Base-by-base conservation (phyloP, 64 coral and sea anemone genomes). In the Actinia tenebrosa region DNA sequence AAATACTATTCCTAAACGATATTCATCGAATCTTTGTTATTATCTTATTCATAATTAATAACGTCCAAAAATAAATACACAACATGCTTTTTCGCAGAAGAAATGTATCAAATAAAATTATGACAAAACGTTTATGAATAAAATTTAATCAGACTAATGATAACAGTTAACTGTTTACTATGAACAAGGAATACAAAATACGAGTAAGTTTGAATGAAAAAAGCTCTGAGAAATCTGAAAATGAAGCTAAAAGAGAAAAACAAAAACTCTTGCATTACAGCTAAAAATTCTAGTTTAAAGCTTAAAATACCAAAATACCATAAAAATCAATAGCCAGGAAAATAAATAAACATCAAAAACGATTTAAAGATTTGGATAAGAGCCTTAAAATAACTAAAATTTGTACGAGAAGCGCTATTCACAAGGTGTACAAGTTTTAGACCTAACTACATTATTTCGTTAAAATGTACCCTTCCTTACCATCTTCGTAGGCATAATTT, bases 401-500 rank as follows among this genome's bases (percentile, higher is more conserved):
- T 58, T 58, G 56, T 58, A 11, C 15, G 2, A 7, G 15, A 58
- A 58, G 10, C 56, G 2, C 13, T 58, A 16, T 11, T 3, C 56
- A 14, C 27, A 42, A 1, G 69, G 69, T 69, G n/a, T 4, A 42
- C 43, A 75, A 30, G 2, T 43, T 75, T 30, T 75, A 3, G 19
- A 75, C 1, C 2, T 43, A 43, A 0, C n/a, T 15, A 75, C 8
- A 30, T 13, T 75, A 30, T 37, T 42, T 30, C 3, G n/a, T 42
- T 75, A 37, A 75, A 75, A 75, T 42, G 23, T 8, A 1, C 69
- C 9, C 7, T 43, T 75, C 15, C 80, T 88, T 96, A 96, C 94
- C 94, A 87, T 96, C 94, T 88, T 96, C 94, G 53, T 96, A 96
- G 17, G 94, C 86, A 79, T 96, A 96, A 86, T 96, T 96, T 81